Evolutionary conservation across 2,888 invertebrate genomes (phyloP).

Genomic region (Frankliniella intonsa): DNA sequence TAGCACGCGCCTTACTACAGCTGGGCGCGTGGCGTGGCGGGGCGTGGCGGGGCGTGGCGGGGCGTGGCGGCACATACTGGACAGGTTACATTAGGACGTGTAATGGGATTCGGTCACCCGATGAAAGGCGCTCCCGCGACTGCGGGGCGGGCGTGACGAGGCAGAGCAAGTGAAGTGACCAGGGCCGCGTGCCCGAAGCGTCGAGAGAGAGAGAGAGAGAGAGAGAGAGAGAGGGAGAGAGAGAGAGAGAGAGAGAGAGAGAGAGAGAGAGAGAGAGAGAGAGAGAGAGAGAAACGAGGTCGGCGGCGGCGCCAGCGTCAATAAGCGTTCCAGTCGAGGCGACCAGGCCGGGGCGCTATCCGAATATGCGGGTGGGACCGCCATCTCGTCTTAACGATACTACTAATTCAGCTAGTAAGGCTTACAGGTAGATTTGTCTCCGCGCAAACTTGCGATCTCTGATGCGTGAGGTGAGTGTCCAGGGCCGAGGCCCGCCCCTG

Average conservation of each 20-base stretch:
- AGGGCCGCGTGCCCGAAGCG: no score
- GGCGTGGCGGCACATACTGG: background rate
- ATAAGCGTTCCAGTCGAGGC: background rate
- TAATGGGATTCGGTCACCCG: slow-evolving; percentile 14
- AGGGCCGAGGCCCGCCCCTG: no score
- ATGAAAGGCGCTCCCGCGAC: background rate
- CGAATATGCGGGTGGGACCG: no score
- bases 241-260: background rate
- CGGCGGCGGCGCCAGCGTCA: background rate
- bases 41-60: background rate
- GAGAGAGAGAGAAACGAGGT: slow-evolving; percentile 13
- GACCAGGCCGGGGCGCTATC: no score
- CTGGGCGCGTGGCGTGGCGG: background rate
- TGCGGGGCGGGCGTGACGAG: background rate
- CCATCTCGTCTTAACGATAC: no score
- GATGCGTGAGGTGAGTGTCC: background rate
- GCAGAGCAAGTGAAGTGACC: background rate
- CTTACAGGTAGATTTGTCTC: no score
- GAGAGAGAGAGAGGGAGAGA: background rate
- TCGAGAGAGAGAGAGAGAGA: background rate
- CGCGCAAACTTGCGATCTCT: no score
- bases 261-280: slow-evolving; percentile 16
- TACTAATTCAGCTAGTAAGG: no score
- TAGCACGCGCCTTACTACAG: background rate
- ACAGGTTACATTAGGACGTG: background rate